These are phyloP conservation scores for Ochlodes sylvanus DNA, from an alignment of 2,888 invertebrate genomes.

Conservation along the genomic window DNA sequence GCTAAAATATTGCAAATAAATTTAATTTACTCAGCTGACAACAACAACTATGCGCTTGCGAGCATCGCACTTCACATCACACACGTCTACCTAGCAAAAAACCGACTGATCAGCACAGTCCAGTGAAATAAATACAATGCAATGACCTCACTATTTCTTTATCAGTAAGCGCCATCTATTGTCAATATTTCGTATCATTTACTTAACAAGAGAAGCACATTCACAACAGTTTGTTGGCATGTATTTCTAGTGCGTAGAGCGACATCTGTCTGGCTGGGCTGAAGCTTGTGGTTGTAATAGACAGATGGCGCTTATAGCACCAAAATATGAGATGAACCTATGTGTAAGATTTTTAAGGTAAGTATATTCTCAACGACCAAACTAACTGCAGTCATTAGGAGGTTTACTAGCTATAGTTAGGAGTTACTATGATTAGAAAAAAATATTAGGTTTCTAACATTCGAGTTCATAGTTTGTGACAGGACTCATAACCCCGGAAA, in stretches of 20 bases:
- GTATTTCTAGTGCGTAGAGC: not conserved
- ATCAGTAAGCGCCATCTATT: constrained; percentile 47
- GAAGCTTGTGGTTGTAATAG: not conserved
- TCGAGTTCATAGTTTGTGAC: too few species aligned
- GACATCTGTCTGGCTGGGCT: not conserved
- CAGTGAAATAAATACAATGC: constrained; percentile 45
- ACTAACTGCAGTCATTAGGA: too few species aligned
- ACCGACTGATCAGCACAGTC: constrained; percentile 41
- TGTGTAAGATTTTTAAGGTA: too few species aligned
- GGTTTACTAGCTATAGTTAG: too few species aligned
- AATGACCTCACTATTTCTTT: constrained; percentile 45
- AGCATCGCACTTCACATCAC: constrained; percentile 12
- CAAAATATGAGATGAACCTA: not conserved
- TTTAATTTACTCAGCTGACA: constrained; percentile 30
- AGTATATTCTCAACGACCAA: too few species aligned
- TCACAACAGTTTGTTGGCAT: not conserved
- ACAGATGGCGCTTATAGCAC: not conserved
- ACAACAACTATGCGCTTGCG: constrained; percentile 34
- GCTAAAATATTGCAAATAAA: constrained; percentile 26
- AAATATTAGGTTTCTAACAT: too few species aligned
- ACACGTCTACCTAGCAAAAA: constrained; percentile 20
- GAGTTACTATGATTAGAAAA: too few species aligned
- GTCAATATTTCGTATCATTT: not conserved
- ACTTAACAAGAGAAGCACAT: not conserved
- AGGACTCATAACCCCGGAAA: too few species aligned